Evolutionary conservation across 2,797 vertebrate species (phyloP).

Genomic region (Mareca penelope): DNA sequence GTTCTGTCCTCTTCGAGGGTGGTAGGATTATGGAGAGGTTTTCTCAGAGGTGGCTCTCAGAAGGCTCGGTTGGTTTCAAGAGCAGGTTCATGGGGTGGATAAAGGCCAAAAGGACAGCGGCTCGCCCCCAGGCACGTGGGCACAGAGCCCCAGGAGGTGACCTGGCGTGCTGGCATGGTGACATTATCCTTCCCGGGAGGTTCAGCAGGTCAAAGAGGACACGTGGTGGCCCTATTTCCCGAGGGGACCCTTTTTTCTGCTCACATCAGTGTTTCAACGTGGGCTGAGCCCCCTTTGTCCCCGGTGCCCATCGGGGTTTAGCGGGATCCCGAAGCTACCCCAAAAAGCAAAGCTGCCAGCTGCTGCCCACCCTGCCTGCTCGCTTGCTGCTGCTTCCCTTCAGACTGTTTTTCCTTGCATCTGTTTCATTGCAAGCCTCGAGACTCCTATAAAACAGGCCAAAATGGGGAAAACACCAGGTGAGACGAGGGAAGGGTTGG

Average conservation of each 20-base stretch:
- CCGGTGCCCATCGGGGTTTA: background rate
- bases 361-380: background rate
- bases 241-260: background rate
- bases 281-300: background rate
- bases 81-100: fast-evolving
- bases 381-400: background rate
- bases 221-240: fast-evolving
- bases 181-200: background rate
- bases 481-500: background rate
- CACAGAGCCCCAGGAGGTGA: background rate
- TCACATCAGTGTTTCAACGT: fast-evolving
- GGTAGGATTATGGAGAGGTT: background rate
- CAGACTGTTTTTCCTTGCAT: background rate
- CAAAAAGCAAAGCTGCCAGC: background rate
- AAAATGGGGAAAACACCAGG: background rate
- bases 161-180: fast-evolving
- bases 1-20: background rate
- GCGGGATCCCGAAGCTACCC: background rate
- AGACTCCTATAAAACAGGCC: background rate
- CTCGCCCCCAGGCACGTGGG: no score
- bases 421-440: background rate
- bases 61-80: background rate
- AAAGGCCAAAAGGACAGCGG: background rate
- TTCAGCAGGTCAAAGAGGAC: fast-evolving
- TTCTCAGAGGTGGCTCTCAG: background rate